Base-by-base conservation (phyloP, 1,140 invertebrate species). In the Mizuhopecten yessoensis region DNA sequence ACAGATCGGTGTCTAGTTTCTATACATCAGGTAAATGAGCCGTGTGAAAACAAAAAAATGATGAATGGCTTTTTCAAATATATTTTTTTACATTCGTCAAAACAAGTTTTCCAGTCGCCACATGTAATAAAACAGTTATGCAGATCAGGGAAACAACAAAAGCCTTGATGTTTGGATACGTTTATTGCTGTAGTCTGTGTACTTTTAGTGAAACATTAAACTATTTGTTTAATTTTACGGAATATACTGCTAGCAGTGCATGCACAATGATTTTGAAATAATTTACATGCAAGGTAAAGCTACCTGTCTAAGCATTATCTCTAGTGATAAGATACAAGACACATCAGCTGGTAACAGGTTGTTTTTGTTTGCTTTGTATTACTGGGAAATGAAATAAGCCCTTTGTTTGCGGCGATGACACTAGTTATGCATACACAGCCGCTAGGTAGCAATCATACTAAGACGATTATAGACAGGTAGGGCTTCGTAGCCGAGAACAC, bases 111-210 rank as follows among this genome's bases (percentile, higher is more conserved):
- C 57, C 57, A 75, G 57, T 29, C 57, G 57, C 57, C 57, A 75
- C 57, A 75, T 75, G 57, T 75, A 75, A 75, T 75, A 75, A 75
- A 75, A 75, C 57, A 75, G 57, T 75, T 75, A 75, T 29, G n/a
- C 57, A 75, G 23, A 75, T n/a, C 15, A 75, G 5, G 23, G 29
- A 17, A 75, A 75, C 23, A 57, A 57, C 45, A 57, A 23, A 15
- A 39, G 45, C 45, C 13, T 2, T 57, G 20, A 57, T 57, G 45
- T 29, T 29, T 29, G n/a, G 57, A 75, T 75, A 29, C 29, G 57
- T 75, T 3, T 75, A 29, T 75, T 75, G 57, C 2, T 5, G 23
- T 29, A 75, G n/a, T n/a, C 29, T 75, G 11, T 75, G 57, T 17
- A 75, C n/a, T 75, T 75, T 75, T 29, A 29, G 23, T 29, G 23